Percentiles rank a stretch among this genome's conserved stretches.
These are phyloP conservation scores for Rhyzopertha dominica DNA, from an alignment of 1,140 invertebrate species.

Conservation along the genomic window DNA sequence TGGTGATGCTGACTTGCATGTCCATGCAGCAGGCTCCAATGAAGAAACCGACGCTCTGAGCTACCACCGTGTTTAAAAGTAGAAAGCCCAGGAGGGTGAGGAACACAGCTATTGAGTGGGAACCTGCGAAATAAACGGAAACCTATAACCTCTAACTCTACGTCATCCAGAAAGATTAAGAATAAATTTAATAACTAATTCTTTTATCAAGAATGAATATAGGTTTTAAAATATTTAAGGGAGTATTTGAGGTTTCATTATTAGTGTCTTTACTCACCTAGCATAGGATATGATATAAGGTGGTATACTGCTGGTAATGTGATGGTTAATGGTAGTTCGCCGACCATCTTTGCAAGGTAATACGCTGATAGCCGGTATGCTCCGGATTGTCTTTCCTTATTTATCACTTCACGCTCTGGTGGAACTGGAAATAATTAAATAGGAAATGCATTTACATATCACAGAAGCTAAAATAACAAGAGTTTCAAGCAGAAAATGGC, in stretches of 20 bases:
- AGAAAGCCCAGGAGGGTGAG: constrained; percentile 67
- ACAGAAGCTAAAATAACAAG: too few species aligned
- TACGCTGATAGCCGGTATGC: constrained; percentile 80
- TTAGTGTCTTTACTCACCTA: too few species aligned
- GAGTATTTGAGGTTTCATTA: too few species aligned
- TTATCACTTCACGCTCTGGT: constrained; percentile 74
- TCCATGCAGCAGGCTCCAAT: constrained; percentile 77
- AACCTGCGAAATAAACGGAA: constrained; percentile 35
- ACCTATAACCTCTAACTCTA: neutral
- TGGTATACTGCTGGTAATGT: constrained; percentile 75
- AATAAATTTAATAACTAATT: constrained; percentile 40
- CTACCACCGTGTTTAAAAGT: constrained; percentile 71
- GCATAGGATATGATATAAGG: constrained; percentile 74
- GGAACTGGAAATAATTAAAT: constrained; percentile 58
- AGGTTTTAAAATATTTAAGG: too few species aligned
- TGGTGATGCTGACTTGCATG: constrained; percentile 74
- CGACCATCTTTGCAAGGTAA: constrained; percentile 81
- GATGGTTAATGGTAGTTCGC: constrained; percentile 73
- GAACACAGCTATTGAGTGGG: constrained; percentile 60
- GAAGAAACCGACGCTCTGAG: constrained; percentile 81
- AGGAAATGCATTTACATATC: too few species aligned
- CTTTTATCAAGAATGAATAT: too few species aligned
- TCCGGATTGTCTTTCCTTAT: constrained; percentile 76
- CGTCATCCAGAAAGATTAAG: constrained; percentile 1
- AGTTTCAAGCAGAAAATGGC: too few species aligned